Percentiles rank a stretch among this genome's conserved stretches.
Evolutionary conservation across 2,797 vertebrate species (phyloP).

Genomic region (Choloepus didactylus): DNA sequence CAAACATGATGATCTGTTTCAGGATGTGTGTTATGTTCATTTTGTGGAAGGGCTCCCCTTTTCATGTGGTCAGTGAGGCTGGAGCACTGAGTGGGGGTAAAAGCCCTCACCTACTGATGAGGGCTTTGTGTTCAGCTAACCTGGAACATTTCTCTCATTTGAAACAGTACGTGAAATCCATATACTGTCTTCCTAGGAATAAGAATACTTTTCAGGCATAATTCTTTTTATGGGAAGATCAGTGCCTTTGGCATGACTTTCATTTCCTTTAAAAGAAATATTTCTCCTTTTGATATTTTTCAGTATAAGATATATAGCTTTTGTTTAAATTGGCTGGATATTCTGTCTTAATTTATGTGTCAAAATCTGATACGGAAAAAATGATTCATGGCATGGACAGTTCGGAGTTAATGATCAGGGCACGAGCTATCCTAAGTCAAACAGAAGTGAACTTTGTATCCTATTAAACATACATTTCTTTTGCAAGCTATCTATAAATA

Average conservation of each 20-base stretch:
- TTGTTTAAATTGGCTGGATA: not conserved
- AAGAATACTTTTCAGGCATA: not conserved
- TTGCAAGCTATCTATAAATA: slow-evolving; percentile 9
- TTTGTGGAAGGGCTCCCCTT: too few species aligned
- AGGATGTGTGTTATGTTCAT: not conserved
- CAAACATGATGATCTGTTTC: not conserved
- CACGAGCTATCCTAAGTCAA: not conserved
- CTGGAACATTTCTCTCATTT: not conserved
- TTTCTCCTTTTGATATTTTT: not conserved
- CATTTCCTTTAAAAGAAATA: not conserved
- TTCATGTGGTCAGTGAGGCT: not conserved
- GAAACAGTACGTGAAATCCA: not conserved
- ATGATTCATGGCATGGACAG: not conserved
- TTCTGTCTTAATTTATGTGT: not conserved
- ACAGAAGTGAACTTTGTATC: not conserved
- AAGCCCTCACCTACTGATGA: not conserved
- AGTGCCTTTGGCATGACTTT: not conserved
- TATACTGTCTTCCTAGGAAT: not conserved
- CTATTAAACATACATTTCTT: not conserved
- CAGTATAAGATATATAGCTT: not conserved
- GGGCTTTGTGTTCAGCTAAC: not conserved
- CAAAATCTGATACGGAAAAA: not conserved
- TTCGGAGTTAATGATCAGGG: not conserved
- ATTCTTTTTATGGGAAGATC: not conserved
- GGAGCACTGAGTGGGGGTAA: not conserved